These are phyloP conservation scores for Zeuzera pyrina DNA, from an alignment of 2,888 invertebrate genomes.

Conservation along the genomic window DNA sequence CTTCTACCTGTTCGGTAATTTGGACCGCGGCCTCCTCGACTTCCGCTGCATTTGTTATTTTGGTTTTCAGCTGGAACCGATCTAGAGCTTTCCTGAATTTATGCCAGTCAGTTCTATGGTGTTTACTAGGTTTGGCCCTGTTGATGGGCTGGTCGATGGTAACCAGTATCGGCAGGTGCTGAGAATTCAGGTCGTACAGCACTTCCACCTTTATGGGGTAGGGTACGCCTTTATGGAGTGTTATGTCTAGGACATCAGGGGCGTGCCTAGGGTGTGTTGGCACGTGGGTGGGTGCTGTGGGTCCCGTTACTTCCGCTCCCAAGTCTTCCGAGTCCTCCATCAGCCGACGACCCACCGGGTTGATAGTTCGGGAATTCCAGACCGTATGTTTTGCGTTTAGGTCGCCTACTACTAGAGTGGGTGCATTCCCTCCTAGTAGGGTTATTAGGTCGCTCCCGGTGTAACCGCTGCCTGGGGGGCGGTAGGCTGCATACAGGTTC, in stretches of 20 bases:
- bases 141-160: background rate
- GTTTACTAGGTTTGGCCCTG: background rate
- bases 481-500: background rate
- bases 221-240: slow-evolving; percentile 1
- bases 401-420: background rate
- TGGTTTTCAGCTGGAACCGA: no score
- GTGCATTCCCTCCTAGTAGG: background rate
- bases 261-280: background rate
- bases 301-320: slow-evolving; percentile 8
- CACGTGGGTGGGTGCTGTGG: slow-evolving; percentile 10
- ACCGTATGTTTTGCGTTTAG: slow-evolving; percentile 8
- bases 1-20: background rate
- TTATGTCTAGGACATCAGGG: slow-evolving; percentile 10
- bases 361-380: slow-evolving; percentile 8
- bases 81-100: no score
- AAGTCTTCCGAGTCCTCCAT: slow-evolving; percentile 5
- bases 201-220: background rate
- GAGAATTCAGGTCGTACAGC: slow-evolving; percentile 4
- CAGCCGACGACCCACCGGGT: slow-evolving; percentile 4
- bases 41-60: no score
- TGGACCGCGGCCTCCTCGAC: background rate
- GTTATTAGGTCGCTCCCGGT: background rate
- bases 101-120: background rate
- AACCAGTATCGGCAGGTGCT: no score
- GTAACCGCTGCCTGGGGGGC: background rate